Percentiles rank a stretch among this genome's conserved stretches.
These are phyloP conservation scores for Malacoctenus gilli DNA, from an alignment of 2,797 vertebrate species.

Conservation along the genomic window DNA sequence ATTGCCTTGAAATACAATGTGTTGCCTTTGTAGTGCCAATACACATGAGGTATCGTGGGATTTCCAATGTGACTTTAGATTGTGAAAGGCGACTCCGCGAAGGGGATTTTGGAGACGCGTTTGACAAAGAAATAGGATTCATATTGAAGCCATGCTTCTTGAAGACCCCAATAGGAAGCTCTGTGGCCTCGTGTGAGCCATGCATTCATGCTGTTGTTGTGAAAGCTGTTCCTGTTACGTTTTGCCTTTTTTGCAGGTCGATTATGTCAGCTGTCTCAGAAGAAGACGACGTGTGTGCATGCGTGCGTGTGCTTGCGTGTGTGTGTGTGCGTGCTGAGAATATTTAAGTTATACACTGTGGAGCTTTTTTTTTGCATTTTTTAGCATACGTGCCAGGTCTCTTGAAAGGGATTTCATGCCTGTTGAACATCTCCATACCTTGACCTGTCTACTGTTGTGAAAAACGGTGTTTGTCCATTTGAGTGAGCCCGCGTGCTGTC, in stretches of 20 bases:
- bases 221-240: conserved; percentile 18
- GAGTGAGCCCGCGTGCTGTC: conserved; percentile 9
- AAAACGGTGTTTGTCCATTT: conserved; percentile 24
- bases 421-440: conserved; percentile 37
- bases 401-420: conserved; percentile 35
- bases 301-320: conserved; percentile 1
- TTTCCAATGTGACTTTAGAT: conserved; percentile 25
- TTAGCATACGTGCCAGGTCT: conserved; percentile 42
- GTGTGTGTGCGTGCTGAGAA: conserved; percentile 26
- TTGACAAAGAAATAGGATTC: background rate
- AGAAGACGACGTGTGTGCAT: too few relatives aligned
- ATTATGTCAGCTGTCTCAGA: conserved; percentile 22
- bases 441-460: conserved; percentile 25
- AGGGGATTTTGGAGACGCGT: too few relatives aligned
- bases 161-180: conserved; percentile 18
- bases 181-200: conserved; percentile 22
- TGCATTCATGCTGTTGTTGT: conserved; percentile 29
- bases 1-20: conserved; percentile 50
- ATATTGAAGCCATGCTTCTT: conserved; percentile 3
- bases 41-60: conserved; percentile 34
- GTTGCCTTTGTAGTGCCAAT: conserved; percentile 47
- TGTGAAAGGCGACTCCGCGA: too few relatives aligned
- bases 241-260: conserved; percentile 22
- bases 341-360: conserved; percentile 64
- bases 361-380: conserved; percentile 39